Evolutionary conservation across 64 coral and sea anemone genomes (phyloP).

Genomic region (Actinia tenebrosa): DNA sequence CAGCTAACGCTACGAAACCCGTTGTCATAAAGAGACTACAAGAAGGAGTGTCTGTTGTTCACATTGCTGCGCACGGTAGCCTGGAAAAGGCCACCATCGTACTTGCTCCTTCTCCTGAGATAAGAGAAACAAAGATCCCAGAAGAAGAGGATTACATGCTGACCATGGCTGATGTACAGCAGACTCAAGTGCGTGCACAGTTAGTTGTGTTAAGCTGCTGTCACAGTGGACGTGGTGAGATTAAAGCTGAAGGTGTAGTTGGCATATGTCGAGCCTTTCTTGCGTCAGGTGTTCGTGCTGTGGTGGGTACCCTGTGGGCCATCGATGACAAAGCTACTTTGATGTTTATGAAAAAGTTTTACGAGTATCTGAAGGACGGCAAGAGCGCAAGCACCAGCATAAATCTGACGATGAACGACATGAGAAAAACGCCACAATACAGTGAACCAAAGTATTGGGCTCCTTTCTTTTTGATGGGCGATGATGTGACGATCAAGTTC

Average conservation of each 20-base stretch:
- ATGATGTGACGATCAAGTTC: slow-evolving; percentile 20
- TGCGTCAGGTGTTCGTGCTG: background rate
- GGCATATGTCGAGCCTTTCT: slow-evolving; percentile 13
- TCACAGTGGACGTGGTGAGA: background rate
- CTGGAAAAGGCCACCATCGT: no score
- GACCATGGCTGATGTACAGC: no score
- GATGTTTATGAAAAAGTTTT: slow-evolving; percentile 26
- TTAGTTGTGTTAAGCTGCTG: no score
- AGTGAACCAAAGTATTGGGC: slow-evolving; percentile 34
- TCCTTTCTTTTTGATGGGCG: slow-evolving; percentile 26
- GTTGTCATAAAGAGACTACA: no score
- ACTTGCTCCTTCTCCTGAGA: no score
- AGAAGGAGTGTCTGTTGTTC: no score
- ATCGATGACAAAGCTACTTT: background rate
- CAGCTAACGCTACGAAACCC: no score
- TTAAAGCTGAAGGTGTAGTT: slow-evolving; percentile 4
- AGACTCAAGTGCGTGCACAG: no score
- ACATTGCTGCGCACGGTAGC: no score
- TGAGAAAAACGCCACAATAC: background rate
- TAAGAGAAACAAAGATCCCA: no score
- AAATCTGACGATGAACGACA: no score
- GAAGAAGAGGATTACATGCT: no score
- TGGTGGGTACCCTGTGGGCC: background rate
- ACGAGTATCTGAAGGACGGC: slow-evolving; percentile 18
- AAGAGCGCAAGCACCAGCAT: slow-evolving; percentile 25